Evolutionary conservation across 2,113 vertebrate genomes (phyloP), one percentile per base, ranked within the genome.

Genomic region (Chaenocephalus aceratus): DNA sequence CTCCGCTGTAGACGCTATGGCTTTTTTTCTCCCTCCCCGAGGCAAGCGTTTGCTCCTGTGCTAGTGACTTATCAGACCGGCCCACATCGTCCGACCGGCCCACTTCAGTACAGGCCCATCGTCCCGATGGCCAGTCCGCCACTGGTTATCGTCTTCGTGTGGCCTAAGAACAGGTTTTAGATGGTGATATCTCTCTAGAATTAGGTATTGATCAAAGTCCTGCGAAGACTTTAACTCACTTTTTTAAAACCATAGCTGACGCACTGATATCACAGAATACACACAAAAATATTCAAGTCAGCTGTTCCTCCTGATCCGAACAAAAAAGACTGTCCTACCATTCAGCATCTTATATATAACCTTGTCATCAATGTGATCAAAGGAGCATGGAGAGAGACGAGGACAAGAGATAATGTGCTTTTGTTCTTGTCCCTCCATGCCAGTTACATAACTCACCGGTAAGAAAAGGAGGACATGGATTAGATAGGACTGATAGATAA

Each of bases 291-390:
- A 5, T 75, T 67, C 9, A 18, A 18, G 26, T 57, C 26, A 41
- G 45, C 23, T 76, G 45, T 9, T 60, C 16, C 6, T 57, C 41
- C 48, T 61, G 83, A 84, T 75, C 30, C 11, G 6, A 75, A 49
- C 58, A 64, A 56, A 83, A 67, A 52, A 64, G 48, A 57, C 63
- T 41, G 66, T 64, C 41, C 53, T 11, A 16, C 57, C 2, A 9
- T 69, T 79, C 70, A 63, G 51, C 49, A 26, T 78, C 80, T 71
- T 75, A 81, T 80, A 79, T 36, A 26, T 78, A 81, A 85, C 71
- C 46, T 54, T 34, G 6, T 44, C 44, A 77, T 64, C 69, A 36
- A 64, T 62, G 45, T 34, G 61, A 74, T 69, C 67, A 80, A 48
- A 72, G 14, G 51, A 16, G 41, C 67, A 36, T 0, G 21, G 57